Base-by-base conservation (phyloP, 2,888 invertebrate species). In the Platerodrilus igneus region DNA sequence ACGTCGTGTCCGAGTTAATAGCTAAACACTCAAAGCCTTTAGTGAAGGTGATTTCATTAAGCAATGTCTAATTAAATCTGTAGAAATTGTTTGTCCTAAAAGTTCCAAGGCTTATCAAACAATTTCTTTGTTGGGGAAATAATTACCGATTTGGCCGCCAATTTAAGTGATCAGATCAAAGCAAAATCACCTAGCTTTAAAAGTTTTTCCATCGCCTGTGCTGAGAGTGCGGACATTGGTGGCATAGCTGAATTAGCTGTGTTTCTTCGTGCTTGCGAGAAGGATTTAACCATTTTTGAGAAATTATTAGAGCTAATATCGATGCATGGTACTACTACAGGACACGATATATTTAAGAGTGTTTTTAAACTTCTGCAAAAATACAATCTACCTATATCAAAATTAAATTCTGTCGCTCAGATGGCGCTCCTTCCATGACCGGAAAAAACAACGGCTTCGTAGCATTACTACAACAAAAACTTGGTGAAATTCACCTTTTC, bases 31-130 rank as follows among this genome's bases (percentile, higher is more conserved):
- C 41, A 18, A 45, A 49, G 35, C 37, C 43, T 41, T 49, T 51
- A 30, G 34, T 37, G 49, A 50, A 41, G 49, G 43, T 42, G 43
- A 47, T 40, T 49, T 47, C 35, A 49, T 43, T 30, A 47, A 47
- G 35, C 32, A 47, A 45, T 47, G 47, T 32, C 23, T 47, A 37
- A 49, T 44, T 43, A 46, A 47, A 37, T 32, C 42, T 44, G 45
- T 17, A 37, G 41, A 50, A 50, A 46, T 50, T 42, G 41, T 48
- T 48, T 52, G 47, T 41, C 48, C 45, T 23, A 39, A 22, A 46
- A 47, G 35, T 46, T 14, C 33, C 40, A 46, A 46, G 41, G 22
- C 37, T 23, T 50, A 39, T 50, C 40, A 50, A 45, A 21, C 32
- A 40, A 50, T 48, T 13, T 41, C 32, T 44, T 45, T 47, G 40